These are phyloP conservation scores for Oncorhynchus nerka DNA, from an alignment of 2,113 vertebrate species.

Conservation along the genomic window DNA sequence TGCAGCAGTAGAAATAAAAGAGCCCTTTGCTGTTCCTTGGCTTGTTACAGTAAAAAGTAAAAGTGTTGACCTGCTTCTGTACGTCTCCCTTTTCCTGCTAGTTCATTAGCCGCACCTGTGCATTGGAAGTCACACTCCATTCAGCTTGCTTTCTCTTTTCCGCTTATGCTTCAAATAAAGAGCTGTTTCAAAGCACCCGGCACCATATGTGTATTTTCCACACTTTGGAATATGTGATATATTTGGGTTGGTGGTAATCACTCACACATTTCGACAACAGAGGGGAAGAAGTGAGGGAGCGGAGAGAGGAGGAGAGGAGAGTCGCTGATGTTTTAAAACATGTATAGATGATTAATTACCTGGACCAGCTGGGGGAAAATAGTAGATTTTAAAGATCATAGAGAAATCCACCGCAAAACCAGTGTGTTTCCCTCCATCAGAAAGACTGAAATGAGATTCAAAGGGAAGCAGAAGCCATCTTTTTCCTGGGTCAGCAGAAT, in stretches of 20 bases:
- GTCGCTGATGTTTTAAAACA: slow-evolving; percentile 73
- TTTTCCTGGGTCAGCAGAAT: slow-evolving; percentile 68
- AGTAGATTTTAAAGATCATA: slow-evolving; percentile 66
- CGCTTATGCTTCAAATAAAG: slow-evolving; percentile 66
- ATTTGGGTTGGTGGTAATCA: slow-evolving; percentile 71
- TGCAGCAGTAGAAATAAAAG: neutral
- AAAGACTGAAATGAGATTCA: slow-evolving; percentile 78
- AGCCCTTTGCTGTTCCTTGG: slow-evolving; percentile 15
- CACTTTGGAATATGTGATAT: slow-evolving; percentile 70
- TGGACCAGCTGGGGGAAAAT: slow-evolving; percentile 66
- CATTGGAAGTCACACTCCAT: slow-evolving; percentile 52
- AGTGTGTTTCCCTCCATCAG: slow-evolving; percentile 58
- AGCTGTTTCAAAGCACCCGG: slow-evolving; percentile 62
- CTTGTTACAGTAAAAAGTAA: slow-evolving; percentile 51
- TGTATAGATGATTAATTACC: slow-evolving; percentile 76
- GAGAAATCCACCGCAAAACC: slow-evolving; percentile 53
- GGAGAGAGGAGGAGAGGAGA: slow-evolving; percentile 37
- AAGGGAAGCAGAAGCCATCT: slow-evolving; percentile 59
- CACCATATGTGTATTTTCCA: slow-evolving; percentile 70
- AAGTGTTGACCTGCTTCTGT: slow-evolving; percentile 52
- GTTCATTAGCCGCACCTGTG: slow-evolving; percentile 61
- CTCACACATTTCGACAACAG: slow-evolving; percentile 67
- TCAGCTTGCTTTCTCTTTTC: slow-evolving; percentile 53
- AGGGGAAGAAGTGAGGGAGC: slow-evolving; percentile 53
- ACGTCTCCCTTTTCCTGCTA: slow-evolving; percentile 44